These are phyloP conservation scores for Cassiopea andromeda DNA, from an alignment of 30 jellyfish, hydroid and myxozoan species.

Conservation along the genomic window DNA sequence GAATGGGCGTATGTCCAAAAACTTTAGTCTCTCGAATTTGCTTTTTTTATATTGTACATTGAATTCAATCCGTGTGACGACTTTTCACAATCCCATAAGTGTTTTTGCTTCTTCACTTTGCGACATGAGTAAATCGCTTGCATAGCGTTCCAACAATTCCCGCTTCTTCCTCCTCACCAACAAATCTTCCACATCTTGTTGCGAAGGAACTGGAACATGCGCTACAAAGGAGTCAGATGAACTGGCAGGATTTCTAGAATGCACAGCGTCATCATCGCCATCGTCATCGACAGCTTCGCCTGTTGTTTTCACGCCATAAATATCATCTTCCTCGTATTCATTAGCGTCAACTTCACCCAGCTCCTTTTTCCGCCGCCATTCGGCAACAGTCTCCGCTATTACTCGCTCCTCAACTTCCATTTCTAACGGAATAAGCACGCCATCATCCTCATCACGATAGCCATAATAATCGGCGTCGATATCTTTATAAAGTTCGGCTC, in stretches of 20 bases:
- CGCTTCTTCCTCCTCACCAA: slow-evolving; percentile 85
- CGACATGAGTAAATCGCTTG: slow-evolving; percentile 85
- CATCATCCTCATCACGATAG: slow-evolving; percentile 96
- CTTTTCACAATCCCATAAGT: slow-evolving; percentile 76
- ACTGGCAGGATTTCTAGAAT: background rate
- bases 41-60: no score
- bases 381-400: slow-evolving; percentile 86
- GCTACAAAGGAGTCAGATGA: slow-evolving; percentile 84
- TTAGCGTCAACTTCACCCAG: slow-evolving; percentile 72
- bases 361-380: slow-evolving; percentile 81
- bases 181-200: slow-evolving; percentile 94
- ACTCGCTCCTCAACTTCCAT: slow-evolving; percentile 76
- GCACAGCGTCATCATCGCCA: slow-evolving; percentile 63
- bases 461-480: slow-evolving; percentile 99
- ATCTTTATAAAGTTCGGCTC: slow-evolving; percentile 83
- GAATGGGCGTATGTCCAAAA: no score
- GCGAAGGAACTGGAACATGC: slow-evolving; percentile 98
- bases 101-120: slow-evolving; percentile 96
- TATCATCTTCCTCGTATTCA: slow-evolving; percentile 81
- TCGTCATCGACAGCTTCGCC: slow-evolving; percentile 16
- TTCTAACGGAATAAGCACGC: slow-evolving; percentile 83
- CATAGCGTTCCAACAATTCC: slow-evolving; percentile 92
- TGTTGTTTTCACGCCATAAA: slow-evolving; percentile 55
- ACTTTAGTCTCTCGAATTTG: no score
- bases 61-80: background rate